phyloP scores from a whole-genome alignment of 2,113 vertebrate genomes.

The Aphelocoma coerulescens region DNA sequence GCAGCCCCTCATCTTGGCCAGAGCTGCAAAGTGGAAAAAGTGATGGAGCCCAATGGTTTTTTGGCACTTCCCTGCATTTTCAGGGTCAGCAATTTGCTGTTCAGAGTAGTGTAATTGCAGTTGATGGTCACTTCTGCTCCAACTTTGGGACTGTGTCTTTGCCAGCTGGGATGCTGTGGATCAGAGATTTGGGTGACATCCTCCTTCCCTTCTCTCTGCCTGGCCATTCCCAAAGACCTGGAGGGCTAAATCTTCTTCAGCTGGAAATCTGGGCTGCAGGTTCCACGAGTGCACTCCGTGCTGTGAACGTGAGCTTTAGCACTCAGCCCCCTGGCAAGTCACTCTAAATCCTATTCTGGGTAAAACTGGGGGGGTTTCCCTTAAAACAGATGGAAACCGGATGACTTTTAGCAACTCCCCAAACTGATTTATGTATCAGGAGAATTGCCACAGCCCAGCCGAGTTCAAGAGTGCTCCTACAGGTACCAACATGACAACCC shows the following conservation, averaged over 20 bases:
- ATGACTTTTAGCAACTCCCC: background rate
- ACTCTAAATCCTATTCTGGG: background rate
- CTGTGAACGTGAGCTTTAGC: background rate
- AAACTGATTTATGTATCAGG: background rate
- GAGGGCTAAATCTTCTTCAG: background rate
- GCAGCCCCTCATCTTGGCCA: background rate
- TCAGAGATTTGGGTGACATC: background rate
- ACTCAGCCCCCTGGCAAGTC: background rate
- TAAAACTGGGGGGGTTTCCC: background rate
- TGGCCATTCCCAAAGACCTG: background rate
- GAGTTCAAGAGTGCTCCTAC: background rate
- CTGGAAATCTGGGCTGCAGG: background rate
- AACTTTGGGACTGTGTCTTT: background rate
- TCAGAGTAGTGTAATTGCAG: accelerated
- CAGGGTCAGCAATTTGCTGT: background rate
- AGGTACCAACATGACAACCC: background rate
- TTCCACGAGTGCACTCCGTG: background rate
- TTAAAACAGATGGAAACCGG: background rate
- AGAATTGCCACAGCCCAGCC: background rate
- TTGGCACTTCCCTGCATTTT: background rate
- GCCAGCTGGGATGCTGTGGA: background rate
- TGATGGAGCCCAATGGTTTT: background rate
- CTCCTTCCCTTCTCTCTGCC: background rate
- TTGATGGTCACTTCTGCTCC: background rate
- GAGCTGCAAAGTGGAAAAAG: background rate